Evolutionary conservation across 2,113 vertebrate species (phyloP).

Genomic region (Phalacrocorax carbo): DNA sequence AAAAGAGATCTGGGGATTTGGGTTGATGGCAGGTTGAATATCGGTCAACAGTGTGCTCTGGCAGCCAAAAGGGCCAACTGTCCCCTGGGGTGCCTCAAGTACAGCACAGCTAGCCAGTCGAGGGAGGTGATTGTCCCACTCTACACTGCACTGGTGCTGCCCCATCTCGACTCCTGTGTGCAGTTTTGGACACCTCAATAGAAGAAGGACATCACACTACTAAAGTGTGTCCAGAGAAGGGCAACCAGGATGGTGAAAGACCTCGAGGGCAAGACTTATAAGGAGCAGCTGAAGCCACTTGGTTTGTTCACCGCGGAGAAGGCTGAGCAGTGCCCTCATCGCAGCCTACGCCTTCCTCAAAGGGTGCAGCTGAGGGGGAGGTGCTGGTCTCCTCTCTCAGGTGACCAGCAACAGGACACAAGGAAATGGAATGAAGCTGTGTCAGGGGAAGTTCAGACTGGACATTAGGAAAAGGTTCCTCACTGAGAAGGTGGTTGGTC

Average conservation of each 20-base stretch:
- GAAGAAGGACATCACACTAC: not conserved
- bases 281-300: not conserved
- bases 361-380: fast-evolving
- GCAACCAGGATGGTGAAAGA: not conserved
- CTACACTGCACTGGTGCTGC: fast-evolving
- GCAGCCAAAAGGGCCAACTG: fast-evolving
- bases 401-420: fast-evolving
- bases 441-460: not conserved
- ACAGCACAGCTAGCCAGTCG: fast-evolving
- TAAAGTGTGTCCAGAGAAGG: not conserved
- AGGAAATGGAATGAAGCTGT: too few species aligned
- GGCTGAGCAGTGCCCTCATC: not conserved
- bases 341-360: not conserved
- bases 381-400: not conserved
- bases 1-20: not conserved
- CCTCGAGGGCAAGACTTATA: fast-evolving
- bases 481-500: fast-evolving
- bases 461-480: not conserved
- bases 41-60: not conserved
- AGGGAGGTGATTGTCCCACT: not conserved
- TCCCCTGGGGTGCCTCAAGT: not conserved
- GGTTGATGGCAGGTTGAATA: too few species aligned
- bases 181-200: fast-evolving
- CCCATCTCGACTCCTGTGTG: fast-evolving
- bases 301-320: not conserved